phyloP scores from a whole-genome alignment of 2,888 invertebrate species.

The Periphyllus acericola region DNA sequence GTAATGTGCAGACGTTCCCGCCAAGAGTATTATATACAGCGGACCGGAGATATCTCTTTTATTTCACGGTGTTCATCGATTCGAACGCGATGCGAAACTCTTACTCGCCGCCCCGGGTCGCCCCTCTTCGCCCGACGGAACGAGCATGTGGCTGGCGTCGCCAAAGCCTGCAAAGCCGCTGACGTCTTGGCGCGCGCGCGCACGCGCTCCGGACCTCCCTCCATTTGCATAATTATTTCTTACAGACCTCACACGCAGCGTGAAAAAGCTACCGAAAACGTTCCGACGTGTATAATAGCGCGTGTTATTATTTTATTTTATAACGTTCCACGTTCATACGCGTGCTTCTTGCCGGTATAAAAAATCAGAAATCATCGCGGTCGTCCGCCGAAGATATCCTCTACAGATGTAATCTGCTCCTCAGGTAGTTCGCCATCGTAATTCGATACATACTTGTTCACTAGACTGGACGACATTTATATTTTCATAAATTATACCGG shows the following conservation, averaged over 20 bases:
- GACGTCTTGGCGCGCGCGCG: neutral
- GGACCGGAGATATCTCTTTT: neutral
- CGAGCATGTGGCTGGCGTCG: constrained; percentile 1
- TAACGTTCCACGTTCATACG: too few species aligned
- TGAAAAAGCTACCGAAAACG: constrained; percentile 31
- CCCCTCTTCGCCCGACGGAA: neutral
- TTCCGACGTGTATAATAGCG: neutral
- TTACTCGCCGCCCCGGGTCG: constrained; percentile 9
- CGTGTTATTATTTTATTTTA: neutral
- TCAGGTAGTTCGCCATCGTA: constrained; percentile 43
- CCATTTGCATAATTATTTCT: constrained; percentile 41
- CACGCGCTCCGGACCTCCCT: neutral
- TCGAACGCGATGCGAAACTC: constrained; percentile 21
- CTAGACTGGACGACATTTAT: constrained; percentile 57
- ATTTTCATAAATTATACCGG: constrained; percentile 59
- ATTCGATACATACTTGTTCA: constrained; percentile 47
- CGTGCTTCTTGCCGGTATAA: neutral
- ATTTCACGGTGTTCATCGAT: constrained; percentile 26
- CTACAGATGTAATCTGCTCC: constrained; percentile 41
- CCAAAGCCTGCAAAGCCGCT: constrained; percentile 19
- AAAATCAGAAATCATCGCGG: constrained; percentile 13
- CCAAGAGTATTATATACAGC: constrained; percentile 20
- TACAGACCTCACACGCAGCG: constrained; percentile 41
- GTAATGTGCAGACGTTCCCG: neutral
- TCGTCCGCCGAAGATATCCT: constrained; percentile 18